Base-by-base conservation (phyloP, 2,113 vertebrate species). In the Microcebus murinus region DNA sequence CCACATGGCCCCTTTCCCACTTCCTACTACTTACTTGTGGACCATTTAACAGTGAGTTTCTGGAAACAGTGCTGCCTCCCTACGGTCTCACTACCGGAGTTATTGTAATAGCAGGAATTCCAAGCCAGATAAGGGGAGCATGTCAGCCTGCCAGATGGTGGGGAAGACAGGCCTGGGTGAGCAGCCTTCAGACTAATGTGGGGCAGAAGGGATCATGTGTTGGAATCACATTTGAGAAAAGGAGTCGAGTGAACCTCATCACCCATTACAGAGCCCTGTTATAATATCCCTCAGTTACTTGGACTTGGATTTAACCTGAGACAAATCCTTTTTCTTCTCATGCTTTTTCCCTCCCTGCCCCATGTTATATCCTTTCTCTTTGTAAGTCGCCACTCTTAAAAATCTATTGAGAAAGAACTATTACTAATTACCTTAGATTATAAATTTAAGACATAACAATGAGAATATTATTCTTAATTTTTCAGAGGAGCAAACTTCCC, bases 101-200 rank as follows among this genome's bases (percentile, higher is more conserved):
- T 71, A 65, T 36, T 71, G n/a, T 67, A 79, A 61, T 6, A 42
- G 63, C 70, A 91, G 55, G 55, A 71, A 68, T 96, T 87, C 88
- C 67, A 77, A 77, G 27, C 48, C 67, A 83, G 70, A 87, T 84
- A 92, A 91, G 77, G 73, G 71, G 73, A 95, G 90, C 92, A 15
- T 1, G 7, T 42, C 67, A 88, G 93, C 87, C 84, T 85, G n/a
- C 84, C 94, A 91, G 96, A 92, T 91, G 96, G 91, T 55, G n/a
- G 36, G 88, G 48, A 57, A 61, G 95, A 76, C 15, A 82, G 61
- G 71, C 13, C 3, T 42, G 82, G 36, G 52, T 59, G 68, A 97
- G 77, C 68, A 83, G 91, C 61, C 48, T 82, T 45, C 36, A 90
- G 84, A 82, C 31, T 59, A 45, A 52, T 48, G 90, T 20, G 29